Evolutionary conservation across 2,797 vertebrate species (phyloP).

Genomic region (Muraenolepis orangiensis): DNA sequence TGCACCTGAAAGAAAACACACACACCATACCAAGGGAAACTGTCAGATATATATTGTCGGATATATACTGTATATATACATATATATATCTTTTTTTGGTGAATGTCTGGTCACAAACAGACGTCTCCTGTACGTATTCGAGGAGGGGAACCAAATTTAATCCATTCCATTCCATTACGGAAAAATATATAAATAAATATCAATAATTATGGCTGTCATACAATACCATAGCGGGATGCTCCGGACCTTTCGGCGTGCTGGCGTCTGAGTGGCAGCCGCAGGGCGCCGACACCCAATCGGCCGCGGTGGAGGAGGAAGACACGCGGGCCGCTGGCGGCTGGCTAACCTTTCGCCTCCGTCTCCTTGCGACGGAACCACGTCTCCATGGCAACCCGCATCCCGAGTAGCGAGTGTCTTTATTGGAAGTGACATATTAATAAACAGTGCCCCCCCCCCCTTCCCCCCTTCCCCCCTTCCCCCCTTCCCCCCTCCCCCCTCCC

Average conservation of each 20-base stretch:
- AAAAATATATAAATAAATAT: no score
- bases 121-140: conserved; percentile 6
- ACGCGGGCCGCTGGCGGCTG: conserved; percentile 28
- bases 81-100: no score
- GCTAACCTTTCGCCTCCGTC: conserved; percentile 65
- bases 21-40: conserved; percentile 12
- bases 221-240: not conserved
- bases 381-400: conserved; percentile 70
- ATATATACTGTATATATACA: no score
- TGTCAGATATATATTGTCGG: conserved; percentile 21
- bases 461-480: conserved; percentile 34
- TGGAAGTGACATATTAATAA: conserved; percentile 80
- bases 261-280: conserved; percentile 15
- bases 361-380: conserved; percentile 56
- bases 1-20: conserved; percentile 7
- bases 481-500: conserved; percentile 32
- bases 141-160: conserved; percentile 6
- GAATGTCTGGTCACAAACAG: no score
- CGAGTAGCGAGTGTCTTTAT: conserved; percentile 65
- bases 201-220: not conserved
- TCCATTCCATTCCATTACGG: not conserved
- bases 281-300: conserved; percentile 29
- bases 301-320: conserved; percentile 31
- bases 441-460: conserved; percentile 57
- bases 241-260: no score